Evolutionary conservation across 2,113 vertebrate species (phyloP).

Genomic region (Oenanthe oenanthe): DNA sequence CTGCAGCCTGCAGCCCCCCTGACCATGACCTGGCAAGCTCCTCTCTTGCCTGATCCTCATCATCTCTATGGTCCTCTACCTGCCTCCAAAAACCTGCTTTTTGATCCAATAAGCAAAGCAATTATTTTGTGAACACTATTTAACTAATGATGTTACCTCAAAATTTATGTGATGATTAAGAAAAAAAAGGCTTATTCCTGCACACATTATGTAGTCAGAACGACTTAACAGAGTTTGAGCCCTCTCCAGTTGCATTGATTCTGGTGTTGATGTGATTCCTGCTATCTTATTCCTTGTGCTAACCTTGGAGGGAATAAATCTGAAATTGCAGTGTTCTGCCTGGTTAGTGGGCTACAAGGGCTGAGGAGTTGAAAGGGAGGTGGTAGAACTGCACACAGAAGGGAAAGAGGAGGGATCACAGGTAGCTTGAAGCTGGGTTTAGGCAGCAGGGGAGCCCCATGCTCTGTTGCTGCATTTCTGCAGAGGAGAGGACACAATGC

Average conservation of each 20-base stretch:
- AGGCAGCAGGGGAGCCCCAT: neutral
- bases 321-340: neutral
- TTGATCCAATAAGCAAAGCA: neutral
- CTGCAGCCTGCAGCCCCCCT: neutral
- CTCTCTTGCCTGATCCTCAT: neutral
- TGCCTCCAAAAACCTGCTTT: neutral
- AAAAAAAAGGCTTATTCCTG: neutral
- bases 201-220: neutral
- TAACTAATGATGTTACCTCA: accelerated
- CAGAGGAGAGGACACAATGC: neutral
- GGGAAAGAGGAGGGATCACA: neutral
- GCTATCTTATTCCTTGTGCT: neutral
- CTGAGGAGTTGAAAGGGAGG: neutral
- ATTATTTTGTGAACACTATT: neutral
- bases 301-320: neutral
- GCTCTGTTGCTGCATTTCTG: neutral
- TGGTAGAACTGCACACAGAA: neutral
- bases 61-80: neutral
- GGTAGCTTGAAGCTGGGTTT: neutral
- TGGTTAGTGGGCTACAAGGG: neutral
- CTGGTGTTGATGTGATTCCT: neutral
- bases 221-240: neutral
- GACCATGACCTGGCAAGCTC: neutral
- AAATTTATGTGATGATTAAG: neutral
- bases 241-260: neutral